Percentiles rank a stretch among this genome's conserved stretches.
Evolutionary conservation across 2,113 vertebrate genomes (phyloP).

Genomic region (Canis aureus): DNA sequence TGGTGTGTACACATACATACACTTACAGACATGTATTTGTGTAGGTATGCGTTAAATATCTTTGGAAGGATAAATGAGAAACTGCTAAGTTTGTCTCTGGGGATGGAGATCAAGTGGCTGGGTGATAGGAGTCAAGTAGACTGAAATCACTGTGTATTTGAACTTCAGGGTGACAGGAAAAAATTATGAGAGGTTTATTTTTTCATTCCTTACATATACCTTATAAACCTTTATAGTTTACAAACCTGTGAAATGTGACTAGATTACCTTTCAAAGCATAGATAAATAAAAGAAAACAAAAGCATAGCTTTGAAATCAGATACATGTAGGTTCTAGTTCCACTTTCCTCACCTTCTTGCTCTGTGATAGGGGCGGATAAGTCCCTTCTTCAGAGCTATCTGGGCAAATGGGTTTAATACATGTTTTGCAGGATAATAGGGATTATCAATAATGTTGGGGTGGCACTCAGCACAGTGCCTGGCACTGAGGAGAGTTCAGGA

Average conservation of each 20-base stretch:
- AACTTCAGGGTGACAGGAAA: background rate
- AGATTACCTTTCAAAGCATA: background rate
- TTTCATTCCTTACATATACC: background rate
- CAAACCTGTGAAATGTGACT: background rate
- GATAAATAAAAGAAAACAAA: background rate
- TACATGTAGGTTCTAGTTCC: background rate
- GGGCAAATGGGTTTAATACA: background rate
- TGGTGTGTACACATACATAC: background rate
- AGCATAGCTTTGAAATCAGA: background rate
- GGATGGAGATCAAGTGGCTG: background rate
- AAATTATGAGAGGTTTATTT: background rate
- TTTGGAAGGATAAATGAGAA: background rate
- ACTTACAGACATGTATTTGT: background rate
- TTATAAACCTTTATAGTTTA: background rate
- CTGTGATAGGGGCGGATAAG: background rate
- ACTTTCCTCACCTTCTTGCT: background rate
- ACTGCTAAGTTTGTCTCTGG: background rate
- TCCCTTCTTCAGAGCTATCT: background rate
- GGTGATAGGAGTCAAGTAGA: background rate
- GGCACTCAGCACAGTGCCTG: background rate
- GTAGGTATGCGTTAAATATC: background rate
- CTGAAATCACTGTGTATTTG: background rate
- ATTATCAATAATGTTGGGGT: background rate
- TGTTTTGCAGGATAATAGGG: background rate
- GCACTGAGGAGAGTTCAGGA: background rate